Percentiles rank a stretch among this genome's conserved stretches.
phyloP scores from a whole-genome alignment of 2,888 invertebrate genomes.

The Aporophyla nigra region DNA sequence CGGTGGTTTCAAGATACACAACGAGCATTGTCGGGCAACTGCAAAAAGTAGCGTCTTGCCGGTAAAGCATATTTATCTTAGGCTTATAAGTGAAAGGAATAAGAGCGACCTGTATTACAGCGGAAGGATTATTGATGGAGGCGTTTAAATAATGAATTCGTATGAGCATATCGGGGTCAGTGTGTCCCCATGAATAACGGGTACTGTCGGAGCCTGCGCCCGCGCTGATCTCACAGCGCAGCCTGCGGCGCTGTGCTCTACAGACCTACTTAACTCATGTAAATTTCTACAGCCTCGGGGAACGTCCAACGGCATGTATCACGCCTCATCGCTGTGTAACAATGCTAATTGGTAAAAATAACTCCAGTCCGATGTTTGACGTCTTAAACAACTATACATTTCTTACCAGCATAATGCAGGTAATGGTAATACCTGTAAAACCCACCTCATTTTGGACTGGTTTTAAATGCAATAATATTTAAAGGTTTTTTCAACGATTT shows the following conservation, averaged over 20 bases:
- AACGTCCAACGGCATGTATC: constrained; percentile 70
- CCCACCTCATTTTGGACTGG: constrained; percentile 19
- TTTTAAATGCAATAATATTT: constrained; percentile 31
- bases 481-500: background rate
- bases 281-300: constrained; percentile 74
- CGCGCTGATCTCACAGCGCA: constrained; percentile 62
- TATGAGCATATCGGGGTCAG: constrained; percentile 84
- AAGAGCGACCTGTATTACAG: constrained; percentile 52
- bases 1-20: constrained; percentile 39
- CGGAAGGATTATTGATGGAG: constrained; percentile 68
- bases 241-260: constrained; percentile 69
- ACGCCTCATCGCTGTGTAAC: constrained; percentile 72
- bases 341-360: constrained; percentile 77
- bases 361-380: constrained; percentile 43
- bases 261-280: constrained; percentile 79
- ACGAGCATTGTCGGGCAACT: constrained; percentile 49
- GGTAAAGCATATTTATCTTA: constrained; percentile 57
- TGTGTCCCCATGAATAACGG: constrained; percentile 83
- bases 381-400: constrained; percentile 40
- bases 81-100: constrained; percentile 60
- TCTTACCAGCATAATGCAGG: constrained; percentile 23
- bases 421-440: constrained; percentile 35
- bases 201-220: constrained; percentile 81
- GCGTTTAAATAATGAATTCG: constrained; percentile 75
- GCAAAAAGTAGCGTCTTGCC: constrained; percentile 61